Percentiles rank a stretch among this genome's conserved stretches.
Conservation (phyloP, 2,888 invertebrate species). For the Eupithecia inturbata region DNA sequence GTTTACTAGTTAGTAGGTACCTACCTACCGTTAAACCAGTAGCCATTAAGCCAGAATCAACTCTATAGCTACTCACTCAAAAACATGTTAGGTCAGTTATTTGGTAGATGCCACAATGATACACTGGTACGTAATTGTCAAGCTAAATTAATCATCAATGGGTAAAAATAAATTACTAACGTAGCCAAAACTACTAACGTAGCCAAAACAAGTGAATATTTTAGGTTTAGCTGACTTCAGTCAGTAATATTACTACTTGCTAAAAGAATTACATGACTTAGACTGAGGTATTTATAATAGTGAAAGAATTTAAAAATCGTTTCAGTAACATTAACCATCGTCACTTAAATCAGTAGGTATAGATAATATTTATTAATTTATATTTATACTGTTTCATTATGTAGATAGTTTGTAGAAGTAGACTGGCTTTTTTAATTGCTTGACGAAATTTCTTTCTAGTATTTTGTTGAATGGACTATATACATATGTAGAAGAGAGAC, state of each 20-base stretch:
- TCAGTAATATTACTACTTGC: background rate
- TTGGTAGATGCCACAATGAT: background rate
- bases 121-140: background rate
- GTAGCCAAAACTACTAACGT: background rate
- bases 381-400: background rate
- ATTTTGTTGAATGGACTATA: background rate
- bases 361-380: background rate
- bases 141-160: background rate
- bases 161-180: background rate
- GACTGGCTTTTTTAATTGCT: background rate
- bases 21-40: background rate
- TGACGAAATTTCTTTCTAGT: background rate
- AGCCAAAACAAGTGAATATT: background rate
- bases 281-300: no score
- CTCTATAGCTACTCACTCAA: background rate
- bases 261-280: background rate
- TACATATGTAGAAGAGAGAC: background rate
- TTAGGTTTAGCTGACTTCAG: background rate
- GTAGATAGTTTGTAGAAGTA: background rate
- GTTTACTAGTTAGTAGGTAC: background rate
- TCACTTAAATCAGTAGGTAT: background rate
- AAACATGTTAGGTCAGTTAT: background rate
- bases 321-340: background rate
- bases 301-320: background rate
- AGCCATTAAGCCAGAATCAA: background rate